phyloP scores from a whole-genome alignment of 2,797 vertebrate species.

The Rhinogobio ventralis region DNA sequence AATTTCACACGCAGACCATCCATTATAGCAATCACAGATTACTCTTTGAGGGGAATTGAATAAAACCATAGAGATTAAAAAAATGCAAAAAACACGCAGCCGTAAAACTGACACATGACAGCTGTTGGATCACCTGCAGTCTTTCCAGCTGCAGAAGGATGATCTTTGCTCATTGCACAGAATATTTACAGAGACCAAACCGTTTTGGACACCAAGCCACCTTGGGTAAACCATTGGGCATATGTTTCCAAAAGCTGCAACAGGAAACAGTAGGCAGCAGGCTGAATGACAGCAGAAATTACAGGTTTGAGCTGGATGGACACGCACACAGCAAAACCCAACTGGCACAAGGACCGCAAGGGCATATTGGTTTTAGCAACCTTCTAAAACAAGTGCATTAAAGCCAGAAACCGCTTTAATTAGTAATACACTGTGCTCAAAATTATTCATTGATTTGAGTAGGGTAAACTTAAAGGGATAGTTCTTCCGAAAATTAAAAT shows the following conservation, averaged over 20 bases:
- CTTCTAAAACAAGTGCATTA: slow-evolving; percentile 55
- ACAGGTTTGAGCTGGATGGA: slow-evolving; percentile 77
- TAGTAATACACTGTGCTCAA: slow-evolving; percentile 10
- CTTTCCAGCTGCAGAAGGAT: slow-evolving; percentile 39
- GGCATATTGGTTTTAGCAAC: slow-evolving; percentile 53
- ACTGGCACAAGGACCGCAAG: slow-evolving; percentile 70
- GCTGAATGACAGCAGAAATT: slow-evolving; percentile 79
- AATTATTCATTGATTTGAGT: too few species aligned
- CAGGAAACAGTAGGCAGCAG: slow-evolving; percentile 82
- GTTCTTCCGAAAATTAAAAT: too few species aligned
- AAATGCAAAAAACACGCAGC: slow-evolving; percentile 19
- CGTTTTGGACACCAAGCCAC: slow-evolving; percentile 71
- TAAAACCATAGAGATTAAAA: slow-evolving; percentile 9
- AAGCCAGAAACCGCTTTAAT: slow-evolving; percentile 55
- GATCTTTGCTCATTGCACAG: slow-evolving; percentile 12
- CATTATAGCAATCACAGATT: background rate
- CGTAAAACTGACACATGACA: slow-evolving; percentile 3
- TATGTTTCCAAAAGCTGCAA: slow-evolving; percentile 83
- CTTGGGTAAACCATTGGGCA: slow-evolving; percentile 74
- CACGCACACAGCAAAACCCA: slow-evolving; percentile 75
- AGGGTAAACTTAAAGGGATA: too few species aligned
- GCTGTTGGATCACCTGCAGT: slow-evolving; percentile 25
- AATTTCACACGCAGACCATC: background rate
- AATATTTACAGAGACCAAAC: slow-evolving; percentile 56
- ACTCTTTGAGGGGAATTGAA: background rate